These are phyloP conservation scores for Rhea americana DNA, from an alignment of 2,113 vertebrate species.

Conservation along the genomic window DNA sequence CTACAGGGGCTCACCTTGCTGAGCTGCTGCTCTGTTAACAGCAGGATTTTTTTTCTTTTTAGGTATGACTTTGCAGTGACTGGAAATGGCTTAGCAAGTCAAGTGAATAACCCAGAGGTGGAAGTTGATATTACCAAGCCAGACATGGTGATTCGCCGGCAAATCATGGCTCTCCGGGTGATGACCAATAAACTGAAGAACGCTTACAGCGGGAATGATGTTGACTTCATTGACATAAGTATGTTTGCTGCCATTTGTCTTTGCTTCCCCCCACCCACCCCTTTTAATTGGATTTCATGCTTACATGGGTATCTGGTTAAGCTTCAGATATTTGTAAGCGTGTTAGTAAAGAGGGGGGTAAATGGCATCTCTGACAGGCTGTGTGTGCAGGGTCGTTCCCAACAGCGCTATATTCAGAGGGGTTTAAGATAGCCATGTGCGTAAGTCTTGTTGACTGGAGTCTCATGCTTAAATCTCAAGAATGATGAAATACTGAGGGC, in stretches of 20 bases:
- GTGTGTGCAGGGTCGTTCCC: neutral
- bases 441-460: neutral
- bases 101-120: constrained; percentile 93
- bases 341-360: neutral
- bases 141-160: constrained; percentile 88
- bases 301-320: neutral
- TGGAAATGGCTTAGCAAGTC: constrained; percentile 92
- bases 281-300: neutral
- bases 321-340: neutral
- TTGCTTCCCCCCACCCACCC: neutral
- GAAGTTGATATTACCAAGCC: constrained; percentile 93
- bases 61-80: constrained; percentile 93
- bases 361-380: accelerated
- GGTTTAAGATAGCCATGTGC: neutral
- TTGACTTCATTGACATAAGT: constrained; percentile 86
- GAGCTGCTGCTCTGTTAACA: neutral
- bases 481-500: neutral
- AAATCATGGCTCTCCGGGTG: constrained; percentile 88
- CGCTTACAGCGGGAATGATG: constrained; percentile 90
- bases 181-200: constrained; percentile 95
- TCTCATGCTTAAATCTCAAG: accelerated
- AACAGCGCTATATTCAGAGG: neutral
- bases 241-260: constrained; percentile 45
- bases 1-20: accelerated
- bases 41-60: neutral